These are phyloP conservation scores for Rhopalosiphum nymphaeae DNA, from an alignment of 2,888 invertebrate species.

Conservation along the genomic window DNA sequence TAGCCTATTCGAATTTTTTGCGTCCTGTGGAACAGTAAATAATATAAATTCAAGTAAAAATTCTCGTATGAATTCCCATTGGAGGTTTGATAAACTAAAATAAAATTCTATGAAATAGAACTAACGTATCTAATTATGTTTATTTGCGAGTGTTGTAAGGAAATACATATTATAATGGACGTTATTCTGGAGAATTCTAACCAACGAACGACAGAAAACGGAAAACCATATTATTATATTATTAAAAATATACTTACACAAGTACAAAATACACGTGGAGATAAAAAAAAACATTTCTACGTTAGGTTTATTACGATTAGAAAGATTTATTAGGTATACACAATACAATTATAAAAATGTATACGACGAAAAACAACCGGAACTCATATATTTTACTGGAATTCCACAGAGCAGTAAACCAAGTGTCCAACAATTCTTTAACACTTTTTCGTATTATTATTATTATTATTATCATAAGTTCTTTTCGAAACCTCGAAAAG, in stretches of 20 bases:
- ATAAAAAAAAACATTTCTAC: background rate
- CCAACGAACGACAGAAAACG: background rate
- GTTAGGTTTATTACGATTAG: background rate
- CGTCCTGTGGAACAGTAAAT: background rate
- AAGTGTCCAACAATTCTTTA: background rate
- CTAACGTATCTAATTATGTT: background rate
- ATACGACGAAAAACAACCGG: background rate
- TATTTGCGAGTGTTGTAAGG: background rate
- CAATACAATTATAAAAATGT: slow-evolving; percentile 7
- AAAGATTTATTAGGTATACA: background rate
- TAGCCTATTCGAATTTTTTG: background rate
- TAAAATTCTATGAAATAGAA: background rate
- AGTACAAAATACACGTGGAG: background rate
- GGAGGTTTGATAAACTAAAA: background rate
- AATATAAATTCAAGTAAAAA: background rate
- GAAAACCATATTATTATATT: background rate
- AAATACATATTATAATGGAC: background rate
- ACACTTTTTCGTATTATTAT: background rate
- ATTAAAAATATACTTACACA: background rate
- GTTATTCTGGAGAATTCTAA: background rate
- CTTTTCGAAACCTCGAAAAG: background rate
- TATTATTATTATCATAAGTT: background rate
- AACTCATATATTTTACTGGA: background rate
- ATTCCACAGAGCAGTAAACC: background rate
- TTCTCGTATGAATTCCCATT: background rate